Percentiles rank a stretch among this genome's conserved stretches.
Evolutionary conservation across 2,113 vertebrate genomes (phyloP).

Genomic region (Aspidoscelis tigris): DNA sequence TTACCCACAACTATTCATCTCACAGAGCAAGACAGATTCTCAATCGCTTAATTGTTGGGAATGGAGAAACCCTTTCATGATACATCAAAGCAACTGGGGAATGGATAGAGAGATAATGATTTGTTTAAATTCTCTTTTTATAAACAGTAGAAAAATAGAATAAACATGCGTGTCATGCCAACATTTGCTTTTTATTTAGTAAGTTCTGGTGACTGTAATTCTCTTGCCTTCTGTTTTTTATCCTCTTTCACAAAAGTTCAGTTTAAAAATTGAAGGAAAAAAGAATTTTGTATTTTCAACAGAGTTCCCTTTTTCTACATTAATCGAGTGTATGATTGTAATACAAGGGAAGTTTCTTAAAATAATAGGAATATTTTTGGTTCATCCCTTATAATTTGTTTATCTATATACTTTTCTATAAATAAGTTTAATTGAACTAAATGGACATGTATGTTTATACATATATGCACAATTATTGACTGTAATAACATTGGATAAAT

Average conservation of each 20-base stretch:
- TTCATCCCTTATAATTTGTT: slow-evolving; percentile 32
- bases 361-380: slow-evolving; percentile 35
- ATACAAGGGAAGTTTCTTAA: not conserved
- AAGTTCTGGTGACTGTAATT: slow-evolving; percentile 50
- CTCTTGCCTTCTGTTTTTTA: slow-evolving; percentile 50
- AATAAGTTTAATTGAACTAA: not conserved
- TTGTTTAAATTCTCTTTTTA: slow-evolving; percentile 68
- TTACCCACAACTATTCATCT: slow-evolving; percentile 42
- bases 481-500: slow-evolving; percentile 19
- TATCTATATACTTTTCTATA: not conserved
- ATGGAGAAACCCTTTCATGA: slow-evolving; percentile 58
- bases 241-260: slow-evolving; percentile 30
- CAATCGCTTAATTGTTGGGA: slow-evolving; percentile 63
- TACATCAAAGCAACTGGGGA: slow-evolving; percentile 64
- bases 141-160: slow-evolving; percentile 62
- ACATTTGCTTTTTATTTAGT: slow-evolving; percentile 56
- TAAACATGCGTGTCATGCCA: slow-evolving; percentile 61
- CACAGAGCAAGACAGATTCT: slow-evolving; percentile 35
- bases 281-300: not conserved
- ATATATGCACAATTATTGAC: not conserved
- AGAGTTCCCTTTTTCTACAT: not conserved
- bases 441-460: not conserved
- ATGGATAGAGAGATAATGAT: slow-evolving; percentile 68
- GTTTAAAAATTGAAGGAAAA: not conserved
- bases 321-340: slow-evolving; percentile 40